Base-by-base conservation (phyloP, 1,140 invertebrate species). In the Drosophila oshimai region DNA sequence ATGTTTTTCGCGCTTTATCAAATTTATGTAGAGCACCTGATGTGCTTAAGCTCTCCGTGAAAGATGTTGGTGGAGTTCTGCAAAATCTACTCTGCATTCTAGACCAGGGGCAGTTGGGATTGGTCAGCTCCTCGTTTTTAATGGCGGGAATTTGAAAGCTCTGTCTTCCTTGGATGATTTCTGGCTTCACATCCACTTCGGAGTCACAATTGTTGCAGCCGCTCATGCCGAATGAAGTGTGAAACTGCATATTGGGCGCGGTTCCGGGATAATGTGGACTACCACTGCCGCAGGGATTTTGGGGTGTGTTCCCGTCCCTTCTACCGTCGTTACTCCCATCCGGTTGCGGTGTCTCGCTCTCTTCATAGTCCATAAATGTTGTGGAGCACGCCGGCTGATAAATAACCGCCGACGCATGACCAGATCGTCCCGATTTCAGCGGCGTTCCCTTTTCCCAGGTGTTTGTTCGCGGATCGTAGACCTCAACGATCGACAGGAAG, bases 361-460 rank as follows among this genome's bases (percentile, higher is more conserved):
- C 81, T 6, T 89, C 81, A 72, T 92, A 75, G 49, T 91, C 90
- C 90, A 93, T 92, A 64, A 93, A 94, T 60, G 92, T 92, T 28
- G 91, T 88, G 2, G 91, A 90, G 84, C 94, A 93, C 7, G 93
- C 92, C 39, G 93, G 92, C 86, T 95, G 94, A 90, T 95, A 95
- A 72, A 95, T 97, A 1, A 98, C 96, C 7, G 96, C 96, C 42
- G 96, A 96, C 1, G 96, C 96, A 90, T 98, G 97, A 5, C 97
- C 97, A 22, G 96, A 98, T 60, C 97, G 93, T 13, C 95, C 96
- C 36, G 95, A 96, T n/a, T 95, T 95, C 91, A 98, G 94, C 2
- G 95, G 93, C 18, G 94, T 93, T 18, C 96, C 95, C 60, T 93
- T 92, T 47, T 92, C 92, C 97, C 97, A 98, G 22, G 91, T 90